These are phyloP conservation scores for Drymonia ruficornis DNA, from an alignment of 2,888 invertebrate species.

Conservation along the genomic window DNA sequence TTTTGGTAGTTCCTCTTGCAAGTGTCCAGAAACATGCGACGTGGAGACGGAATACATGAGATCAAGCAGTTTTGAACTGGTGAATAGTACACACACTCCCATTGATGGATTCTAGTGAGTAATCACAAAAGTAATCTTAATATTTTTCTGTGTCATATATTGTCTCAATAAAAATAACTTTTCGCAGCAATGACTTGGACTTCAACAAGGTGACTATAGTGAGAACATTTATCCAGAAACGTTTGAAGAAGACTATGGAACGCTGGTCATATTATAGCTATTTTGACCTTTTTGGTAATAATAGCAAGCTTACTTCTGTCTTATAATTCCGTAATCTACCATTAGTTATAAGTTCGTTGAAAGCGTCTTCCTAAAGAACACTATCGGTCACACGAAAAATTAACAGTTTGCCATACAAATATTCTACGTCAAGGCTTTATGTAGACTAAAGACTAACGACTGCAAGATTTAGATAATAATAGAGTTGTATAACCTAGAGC, in stretches of 20 bases:
- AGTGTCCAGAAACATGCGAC: conserved; percentile 56
- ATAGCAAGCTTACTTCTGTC: neutral
- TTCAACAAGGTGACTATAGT: conserved; percentile 50
- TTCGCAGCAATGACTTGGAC: conserved; percentile 49
- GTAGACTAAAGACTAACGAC: too few relatives aligned
- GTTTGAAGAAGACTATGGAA: conserved; percentile 31
- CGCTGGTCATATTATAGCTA: conserved; percentile 46
- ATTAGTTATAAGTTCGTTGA: too few relatives aligned
- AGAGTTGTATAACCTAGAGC: too few relatives aligned
- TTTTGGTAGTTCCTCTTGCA: conserved; percentile 27
- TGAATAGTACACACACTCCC: conserved; percentile 19
- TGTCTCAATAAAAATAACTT: neutral
- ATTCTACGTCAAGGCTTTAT: too few relatives aligned
- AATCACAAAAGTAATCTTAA: neutral
- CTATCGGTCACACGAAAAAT: too few relatives aligned
- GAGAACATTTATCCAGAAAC: conserved; percentile 42
- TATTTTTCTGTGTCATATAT: neutral
- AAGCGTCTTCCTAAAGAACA: too few relatives aligned
- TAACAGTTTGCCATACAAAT: too few relatives aligned
- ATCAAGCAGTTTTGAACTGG: conserved; percentile 33
- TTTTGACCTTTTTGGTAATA: conserved; percentile 56
- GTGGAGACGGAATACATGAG: conserved; percentile 26
- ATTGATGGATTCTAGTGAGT: conserved; percentile 63
- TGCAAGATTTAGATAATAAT: too few relatives aligned
- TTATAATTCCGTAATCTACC: too few relatives aligned